phyloP scores from a whole-genome alignment of 2,888 invertebrate species.

The Trissolcus japonicus region DNA sequence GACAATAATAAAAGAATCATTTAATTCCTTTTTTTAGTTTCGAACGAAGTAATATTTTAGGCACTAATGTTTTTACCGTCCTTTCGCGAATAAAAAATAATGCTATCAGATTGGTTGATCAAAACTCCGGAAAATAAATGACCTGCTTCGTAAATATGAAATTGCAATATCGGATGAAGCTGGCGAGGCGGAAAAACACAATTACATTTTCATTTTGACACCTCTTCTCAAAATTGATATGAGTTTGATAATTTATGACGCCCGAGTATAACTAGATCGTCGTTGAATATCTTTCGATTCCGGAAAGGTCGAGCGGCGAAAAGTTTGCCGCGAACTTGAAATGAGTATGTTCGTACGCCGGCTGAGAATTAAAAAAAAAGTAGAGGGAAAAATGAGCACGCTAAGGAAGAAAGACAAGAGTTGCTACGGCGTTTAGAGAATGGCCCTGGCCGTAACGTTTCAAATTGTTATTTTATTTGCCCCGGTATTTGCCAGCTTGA shows the following conservation, averaged over 20 bases:
- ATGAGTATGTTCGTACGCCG: conserved; percentile 45
- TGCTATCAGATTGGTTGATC: too few relatives aligned
- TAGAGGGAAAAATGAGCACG: conserved; percentile 5
- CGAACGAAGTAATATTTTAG: too few relatives aligned
- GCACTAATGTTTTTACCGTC: too few relatives aligned
- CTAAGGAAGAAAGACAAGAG: conserved; percentile 21
- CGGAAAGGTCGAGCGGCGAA: conserved; percentile 22
- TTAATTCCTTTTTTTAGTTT: too few relatives aligned
- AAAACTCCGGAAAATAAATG: too few relatives aligned
- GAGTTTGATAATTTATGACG: conserved; percentile 40
- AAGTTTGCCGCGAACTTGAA: conserved; percentile 38
- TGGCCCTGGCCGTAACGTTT: conserved; percentile 37
- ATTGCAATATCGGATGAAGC: conserved; percentile 16
- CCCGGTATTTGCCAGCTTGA: conserved; percentile 31
- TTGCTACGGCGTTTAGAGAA: conserved; percentile 38
- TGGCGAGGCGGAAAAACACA: conserved; percentile 13
- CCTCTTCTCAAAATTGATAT: conserved; percentile 41
- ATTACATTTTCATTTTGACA: conserved; percentile 31
- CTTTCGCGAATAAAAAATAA: too few relatives aligned
- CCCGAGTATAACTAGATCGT: conserved; percentile 42
- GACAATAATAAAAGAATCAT: too few relatives aligned
- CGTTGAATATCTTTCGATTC: conserved; percentile 41
- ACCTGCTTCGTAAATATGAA: background rate
- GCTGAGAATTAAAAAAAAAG: conserved; percentile 32
- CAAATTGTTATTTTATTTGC: conserved; percentile 54